phyloP scores from a whole-genome alignment of 2,797 vertebrate genomes.

The Muscicapa comitata region DNA sequence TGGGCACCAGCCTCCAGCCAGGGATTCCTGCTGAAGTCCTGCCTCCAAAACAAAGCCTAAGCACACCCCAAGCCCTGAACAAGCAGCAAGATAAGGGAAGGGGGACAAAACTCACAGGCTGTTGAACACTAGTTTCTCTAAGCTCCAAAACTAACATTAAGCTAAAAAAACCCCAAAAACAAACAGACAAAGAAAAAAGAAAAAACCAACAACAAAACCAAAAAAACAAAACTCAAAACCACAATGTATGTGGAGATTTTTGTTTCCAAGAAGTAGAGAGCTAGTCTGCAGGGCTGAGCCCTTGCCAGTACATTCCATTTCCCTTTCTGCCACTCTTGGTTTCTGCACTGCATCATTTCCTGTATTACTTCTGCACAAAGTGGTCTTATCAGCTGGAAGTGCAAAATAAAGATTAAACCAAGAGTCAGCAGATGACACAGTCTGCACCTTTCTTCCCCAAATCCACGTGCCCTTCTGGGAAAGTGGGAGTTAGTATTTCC shows the following conservation, averaged over 20 bases:
- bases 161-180: not conserved
- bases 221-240: not conserved
- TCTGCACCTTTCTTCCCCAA: not conserved
- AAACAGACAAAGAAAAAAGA: not conserved
- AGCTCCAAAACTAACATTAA: not conserved
- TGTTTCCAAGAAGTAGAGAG: conserved; percentile 4
- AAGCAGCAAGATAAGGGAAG: not conserved
- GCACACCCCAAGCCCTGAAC: not conserved
- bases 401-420: conserved; percentile 72
- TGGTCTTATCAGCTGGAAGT: conserved; percentile 72
- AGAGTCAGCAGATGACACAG: conserved; percentile 63
- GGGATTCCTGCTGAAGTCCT: not conserved
- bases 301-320: conserved; percentile 63
- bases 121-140: not conserved
- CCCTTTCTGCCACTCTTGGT: conserved; percentile 55
- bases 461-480: not conserved
- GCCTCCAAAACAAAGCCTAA: not conserved
- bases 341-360: conserved; percentile 66
- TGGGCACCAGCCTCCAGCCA: not conserved
- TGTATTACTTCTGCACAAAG: conserved; percentile 72
- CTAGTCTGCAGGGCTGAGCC: not conserved
- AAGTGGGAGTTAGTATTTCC: not conserved
- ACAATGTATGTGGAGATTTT: not conserved
- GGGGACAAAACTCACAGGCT: not conserved
- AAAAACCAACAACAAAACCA: not conserved